phyloP scores from a whole-genome alignment of 2,888 invertebrate species.

The Linnaemya tessellans region DNA sequence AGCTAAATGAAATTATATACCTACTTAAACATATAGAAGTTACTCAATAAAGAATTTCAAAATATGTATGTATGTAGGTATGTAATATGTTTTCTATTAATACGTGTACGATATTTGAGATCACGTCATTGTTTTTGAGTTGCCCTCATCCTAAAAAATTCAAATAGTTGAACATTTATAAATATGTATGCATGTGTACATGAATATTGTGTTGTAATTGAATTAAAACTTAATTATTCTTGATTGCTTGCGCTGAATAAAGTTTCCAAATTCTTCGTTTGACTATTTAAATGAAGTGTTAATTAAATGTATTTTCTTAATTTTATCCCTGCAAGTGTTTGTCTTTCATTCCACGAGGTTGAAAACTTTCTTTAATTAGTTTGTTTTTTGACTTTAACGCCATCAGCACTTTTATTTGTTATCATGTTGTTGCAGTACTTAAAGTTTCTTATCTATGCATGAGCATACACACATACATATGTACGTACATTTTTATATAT shows the following conservation, averaged over 20 bases:
- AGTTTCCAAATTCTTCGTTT: background rate
- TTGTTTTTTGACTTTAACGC: background rate
- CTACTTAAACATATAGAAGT: background rate
- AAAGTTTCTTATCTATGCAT: conserved; percentile 18
- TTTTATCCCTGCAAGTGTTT: conserved; percentile 32
- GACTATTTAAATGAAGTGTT: conserved; percentile 40
- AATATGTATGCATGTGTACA: background rate
- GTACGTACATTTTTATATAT: background rate
- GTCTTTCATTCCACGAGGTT: background rate
- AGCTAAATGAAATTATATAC: background rate
- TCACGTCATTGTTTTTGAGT: conserved; percentile 44
- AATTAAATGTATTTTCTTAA: conserved; percentile 22
- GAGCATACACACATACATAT: background rate
- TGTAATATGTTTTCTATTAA: conserved; percentile 3
- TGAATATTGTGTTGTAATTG: background rate
- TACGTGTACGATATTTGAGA: conserved; percentile 12
- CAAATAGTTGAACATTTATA: background rate
- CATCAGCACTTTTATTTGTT: conserved; percentile 23
- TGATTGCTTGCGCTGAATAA: background rate
- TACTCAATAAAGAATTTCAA: background rate
- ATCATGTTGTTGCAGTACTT: background rate
- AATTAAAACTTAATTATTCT: background rate
- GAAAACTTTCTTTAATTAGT: background rate
- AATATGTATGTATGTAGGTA: too few species aligned
- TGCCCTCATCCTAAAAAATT: background rate